Evolutionary conservation across 1,140 invertebrate species (phyloP).

Genomic region (Lethocerus indicus): DNA sequence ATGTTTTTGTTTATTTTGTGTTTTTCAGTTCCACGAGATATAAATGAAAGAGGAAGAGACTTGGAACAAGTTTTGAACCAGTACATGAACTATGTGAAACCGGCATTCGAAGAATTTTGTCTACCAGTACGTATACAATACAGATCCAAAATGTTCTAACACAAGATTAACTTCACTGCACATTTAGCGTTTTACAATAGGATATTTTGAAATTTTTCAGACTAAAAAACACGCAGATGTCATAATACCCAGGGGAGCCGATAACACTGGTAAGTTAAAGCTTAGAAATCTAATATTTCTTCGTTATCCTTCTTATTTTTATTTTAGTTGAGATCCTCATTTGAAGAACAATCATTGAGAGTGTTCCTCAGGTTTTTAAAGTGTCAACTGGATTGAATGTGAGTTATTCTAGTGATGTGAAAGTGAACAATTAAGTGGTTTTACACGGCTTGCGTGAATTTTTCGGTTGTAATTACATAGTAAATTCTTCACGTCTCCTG

Average conservation of each 20-base stretch:
- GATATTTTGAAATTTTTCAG: slow-evolving; percentile 31
- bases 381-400: no score
- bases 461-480: no score
- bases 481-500: no score
- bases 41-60: slow-evolving; percentile 82
- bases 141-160: no score
- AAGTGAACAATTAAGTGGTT: no score
- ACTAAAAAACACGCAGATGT: slow-evolving; percentile 99
- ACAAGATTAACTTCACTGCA: no score
- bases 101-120: slow-evolving; percentile 98
- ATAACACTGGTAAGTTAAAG: slow-evolving; percentile 71
- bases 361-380: no score
- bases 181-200: no score
- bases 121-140: slow-evolving; percentile 62
- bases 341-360: no score
- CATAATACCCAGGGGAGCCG: slow-evolving; percentile 92
- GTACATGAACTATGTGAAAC: slow-evolving; percentile 95
- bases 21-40: slow-evolving; percentile 73
- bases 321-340: not conserved
- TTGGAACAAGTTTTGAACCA: slow-evolving; percentile 89
- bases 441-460: no score
- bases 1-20: slow-evolving; percentile 12
- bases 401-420: no score
- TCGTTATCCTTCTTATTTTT: not conserved
- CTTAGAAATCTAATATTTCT: not conserved